Percentiles rank a stretch among this genome's conserved stretches.
phyloP scores from a whole-genome alignment of 2,113 vertebrate genomes.

The Paramormyrops kingsleyae region DNA sequence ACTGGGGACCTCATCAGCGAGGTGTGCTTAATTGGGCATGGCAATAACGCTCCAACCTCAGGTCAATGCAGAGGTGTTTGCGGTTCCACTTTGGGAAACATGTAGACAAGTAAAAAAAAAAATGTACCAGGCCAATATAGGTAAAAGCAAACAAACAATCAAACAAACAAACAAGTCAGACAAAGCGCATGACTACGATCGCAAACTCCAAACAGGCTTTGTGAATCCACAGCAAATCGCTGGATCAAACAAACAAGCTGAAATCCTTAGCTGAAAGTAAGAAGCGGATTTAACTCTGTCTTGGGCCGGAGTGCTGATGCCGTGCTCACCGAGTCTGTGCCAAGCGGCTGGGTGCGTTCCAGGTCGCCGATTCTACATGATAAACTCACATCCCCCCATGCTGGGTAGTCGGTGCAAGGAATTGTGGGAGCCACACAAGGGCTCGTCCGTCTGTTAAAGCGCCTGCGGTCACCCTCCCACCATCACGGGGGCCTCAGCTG shows the following conservation, averaged over 20 bases:
- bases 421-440: background rate
- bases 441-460: background rate
- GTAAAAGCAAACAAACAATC: background rate
- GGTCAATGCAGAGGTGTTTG: background rate
- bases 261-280: background rate
- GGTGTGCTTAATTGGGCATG: background rate
- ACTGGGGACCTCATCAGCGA: background rate
- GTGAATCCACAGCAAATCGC: background rate
- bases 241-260: background rate
- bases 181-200: background rate
- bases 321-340: background rate
- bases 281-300: background rate
- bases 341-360: background rate
- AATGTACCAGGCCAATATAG: background rate
- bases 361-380: background rate
- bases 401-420: background rate
- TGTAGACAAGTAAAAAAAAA: background rate
- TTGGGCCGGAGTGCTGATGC: background rate
- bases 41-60: background rate
- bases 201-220: background rate
- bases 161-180: background rate
- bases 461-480: background rate
- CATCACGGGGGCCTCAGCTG: conserved; percentile 4
- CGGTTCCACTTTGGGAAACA: background rate
- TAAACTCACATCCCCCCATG: background rate